phyloP scores from a whole-genome alignment of 2,888 invertebrate genomes.

The Cephus pulcher region DNA sequence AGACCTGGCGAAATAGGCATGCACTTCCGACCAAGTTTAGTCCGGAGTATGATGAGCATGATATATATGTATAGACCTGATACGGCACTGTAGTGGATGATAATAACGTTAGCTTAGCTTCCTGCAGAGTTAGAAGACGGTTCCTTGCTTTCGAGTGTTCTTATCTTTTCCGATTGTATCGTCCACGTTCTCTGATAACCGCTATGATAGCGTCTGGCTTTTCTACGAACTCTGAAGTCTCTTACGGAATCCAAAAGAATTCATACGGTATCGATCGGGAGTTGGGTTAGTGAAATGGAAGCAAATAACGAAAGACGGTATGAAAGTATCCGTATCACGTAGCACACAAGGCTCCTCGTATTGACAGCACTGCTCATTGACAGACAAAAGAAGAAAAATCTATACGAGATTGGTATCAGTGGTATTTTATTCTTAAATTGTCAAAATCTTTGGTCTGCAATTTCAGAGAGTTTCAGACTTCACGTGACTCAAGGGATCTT shows the following conservation, averaged over 20 bases:
- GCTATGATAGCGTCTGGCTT: neutral
- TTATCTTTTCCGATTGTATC: neutral
- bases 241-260: neutral
- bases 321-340: too few relatives aligned
- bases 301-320: neutral
- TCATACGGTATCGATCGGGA: neutral
- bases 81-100: neutral
- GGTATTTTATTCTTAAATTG: neutral
- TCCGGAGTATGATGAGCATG: neutral
- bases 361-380: neutral
- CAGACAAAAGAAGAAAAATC: neutral
- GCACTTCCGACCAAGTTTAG: neutral
- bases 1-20: neutral
- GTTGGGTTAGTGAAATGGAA: neutral
- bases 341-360: too few relatives aligned
- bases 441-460: neutral
- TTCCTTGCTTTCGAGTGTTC: neutral
- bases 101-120: neutral
- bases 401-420: neutral
- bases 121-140: neutral
- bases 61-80: neutral
- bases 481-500: neutral
- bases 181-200: neutral
- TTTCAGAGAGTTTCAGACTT: too few relatives aligned
- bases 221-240: neutral